phyloP scores from a whole-genome alignment of 2,113 vertebrate species.

The Synchiropus splendidus region DNA sequence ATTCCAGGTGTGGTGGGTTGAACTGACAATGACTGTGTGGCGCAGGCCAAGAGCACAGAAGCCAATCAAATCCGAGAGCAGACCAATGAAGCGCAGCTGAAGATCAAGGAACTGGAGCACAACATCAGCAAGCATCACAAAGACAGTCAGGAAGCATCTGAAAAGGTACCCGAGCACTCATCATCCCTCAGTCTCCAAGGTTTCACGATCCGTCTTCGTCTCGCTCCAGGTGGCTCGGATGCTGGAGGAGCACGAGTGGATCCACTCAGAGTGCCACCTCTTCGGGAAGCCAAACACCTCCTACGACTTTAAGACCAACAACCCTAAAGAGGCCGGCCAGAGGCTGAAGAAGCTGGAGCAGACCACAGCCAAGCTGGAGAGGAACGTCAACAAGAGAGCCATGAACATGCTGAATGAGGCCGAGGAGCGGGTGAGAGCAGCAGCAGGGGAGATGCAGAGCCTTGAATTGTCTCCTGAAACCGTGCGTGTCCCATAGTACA shows the following conservation, averaged over 20 bases:
- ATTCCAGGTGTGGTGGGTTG: no score
- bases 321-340: constrained; percentile 73
- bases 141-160: constrained; percentile 72
- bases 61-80: constrained; percentile 65
- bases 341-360: constrained; percentile 79
- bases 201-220: neutral
- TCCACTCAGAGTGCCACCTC: constrained; percentile 76
- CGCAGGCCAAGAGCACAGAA: constrained; percentile 67
- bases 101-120: constrained; percentile 81
- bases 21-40: neutral
- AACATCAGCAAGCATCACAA: constrained; percentile 76
- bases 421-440: constrained; percentile 82
- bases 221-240: constrained; percentile 75
- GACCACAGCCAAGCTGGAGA: constrained; percentile 72
- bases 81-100: constrained; percentile 79
- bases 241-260: constrained; percentile 90
- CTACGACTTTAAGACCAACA: constrained; percentile 84
- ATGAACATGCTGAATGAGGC: constrained; percentile 82
- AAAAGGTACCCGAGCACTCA: constrained; percentile 61
- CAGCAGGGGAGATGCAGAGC: neutral
- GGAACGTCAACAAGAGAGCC: constrained; percentile 79
- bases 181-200: no score
- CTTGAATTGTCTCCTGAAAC: no score
- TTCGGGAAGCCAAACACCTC: constrained; percentile 83
- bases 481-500: constrained; percentile 67